Percentiles rank a stretch among this genome's conserved stretches.
Conservation (phyloP, 2,797 vertebrate species). For the Megalops cyprinoides region DNA sequence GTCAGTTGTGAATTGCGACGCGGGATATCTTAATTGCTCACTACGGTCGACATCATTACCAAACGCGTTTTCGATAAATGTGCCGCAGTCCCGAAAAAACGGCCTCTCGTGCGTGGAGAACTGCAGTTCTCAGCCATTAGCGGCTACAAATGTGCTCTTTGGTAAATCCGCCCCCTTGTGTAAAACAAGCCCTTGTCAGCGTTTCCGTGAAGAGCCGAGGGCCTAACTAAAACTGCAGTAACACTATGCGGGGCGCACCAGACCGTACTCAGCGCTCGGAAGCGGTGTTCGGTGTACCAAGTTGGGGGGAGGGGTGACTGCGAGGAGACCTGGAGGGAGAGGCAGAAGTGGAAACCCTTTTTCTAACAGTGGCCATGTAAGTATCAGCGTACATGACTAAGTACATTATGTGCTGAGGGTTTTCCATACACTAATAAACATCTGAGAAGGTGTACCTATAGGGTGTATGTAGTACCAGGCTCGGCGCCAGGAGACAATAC, state of each 20-base stretch:
- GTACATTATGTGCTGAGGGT: not conserved
- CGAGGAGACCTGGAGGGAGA: too few species aligned
- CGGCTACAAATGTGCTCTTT: conserved; percentile 15
- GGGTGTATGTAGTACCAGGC: too few species aligned
- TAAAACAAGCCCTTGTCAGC: conserved; percentile 9
- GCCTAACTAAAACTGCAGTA: not conserved
- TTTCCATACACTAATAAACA: not conserved
- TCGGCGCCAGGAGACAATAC: too few species aligned
- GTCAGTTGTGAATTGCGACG: conserved; percentile 10
- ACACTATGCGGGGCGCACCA: not conserved
- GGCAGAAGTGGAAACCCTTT: too few species aligned
- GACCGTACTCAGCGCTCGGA: not conserved
- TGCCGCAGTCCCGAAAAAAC: not conserved
- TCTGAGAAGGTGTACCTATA: too few species aligned
- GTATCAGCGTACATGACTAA: too few species aligned
- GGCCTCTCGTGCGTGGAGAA: not conserved
- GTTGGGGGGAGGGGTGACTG: too few species aligned
- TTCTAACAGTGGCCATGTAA: not conserved
- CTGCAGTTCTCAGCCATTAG: not conserved
- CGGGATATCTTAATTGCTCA: conserved; percentile 15
- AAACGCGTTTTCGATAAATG: conserved; percentile 2
- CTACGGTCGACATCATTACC: not conserved
- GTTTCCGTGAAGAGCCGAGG: not conserved
- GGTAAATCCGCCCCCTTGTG: conserved; percentile 16
- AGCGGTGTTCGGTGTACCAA: too few species aligned